A percentile compares a stretch with the other conserved stretches of the same genome.
These are phyloP conservation scores for Sycophaga agraensis DNA, from an alignment of 1,140 invertebrate species.

Conservation along the genomic window DNA sequence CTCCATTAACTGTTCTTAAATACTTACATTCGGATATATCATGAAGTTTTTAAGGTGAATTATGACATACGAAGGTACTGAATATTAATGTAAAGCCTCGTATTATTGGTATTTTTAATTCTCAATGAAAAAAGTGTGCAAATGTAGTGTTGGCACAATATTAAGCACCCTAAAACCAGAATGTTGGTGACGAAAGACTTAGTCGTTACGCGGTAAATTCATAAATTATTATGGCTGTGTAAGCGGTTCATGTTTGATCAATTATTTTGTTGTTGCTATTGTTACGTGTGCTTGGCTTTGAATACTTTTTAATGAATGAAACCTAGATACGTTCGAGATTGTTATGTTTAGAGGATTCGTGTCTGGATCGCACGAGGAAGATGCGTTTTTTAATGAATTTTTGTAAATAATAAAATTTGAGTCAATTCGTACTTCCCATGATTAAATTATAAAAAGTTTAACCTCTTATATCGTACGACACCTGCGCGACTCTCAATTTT, in stretches of 20 bases:
- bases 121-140: too few relatives aligned
- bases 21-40: too few relatives aligned
- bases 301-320: constrained; percentile 20
- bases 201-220: too few relatives aligned
- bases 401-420: constrained; percentile 22
- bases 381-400: constrained; percentile 22
- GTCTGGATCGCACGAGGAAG: background rate
- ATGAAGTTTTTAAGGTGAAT: too few relatives aligned
- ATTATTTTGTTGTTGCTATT: constrained; percentile 20
- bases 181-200: too few relatives aligned
- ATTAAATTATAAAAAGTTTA: constrained; percentile 16
- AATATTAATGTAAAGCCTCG: too few relatives aligned
- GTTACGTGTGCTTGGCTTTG: constrained; percentile 15
- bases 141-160: too few relatives aligned
- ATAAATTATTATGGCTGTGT: constrained; percentile 15
- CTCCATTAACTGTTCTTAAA: too few relatives aligned
- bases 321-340: constrained; percentile 6
- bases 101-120: too few relatives aligned
- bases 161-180: too few relatives aligned
- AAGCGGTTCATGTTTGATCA: constrained; percentile 1
- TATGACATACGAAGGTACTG: too few relatives aligned
- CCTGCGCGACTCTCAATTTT: constrained; percentile 4
- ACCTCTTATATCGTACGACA: constrained; percentile 24
- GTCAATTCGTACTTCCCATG: constrained; percentile 11
- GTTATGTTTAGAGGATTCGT: constrained; percentile 2